Evolutionary conservation across 1,140 invertebrate genomes (phyloP), one percentile per base, ranked within the genome.

Genomic region (Penaeus chinensis): DNA sequence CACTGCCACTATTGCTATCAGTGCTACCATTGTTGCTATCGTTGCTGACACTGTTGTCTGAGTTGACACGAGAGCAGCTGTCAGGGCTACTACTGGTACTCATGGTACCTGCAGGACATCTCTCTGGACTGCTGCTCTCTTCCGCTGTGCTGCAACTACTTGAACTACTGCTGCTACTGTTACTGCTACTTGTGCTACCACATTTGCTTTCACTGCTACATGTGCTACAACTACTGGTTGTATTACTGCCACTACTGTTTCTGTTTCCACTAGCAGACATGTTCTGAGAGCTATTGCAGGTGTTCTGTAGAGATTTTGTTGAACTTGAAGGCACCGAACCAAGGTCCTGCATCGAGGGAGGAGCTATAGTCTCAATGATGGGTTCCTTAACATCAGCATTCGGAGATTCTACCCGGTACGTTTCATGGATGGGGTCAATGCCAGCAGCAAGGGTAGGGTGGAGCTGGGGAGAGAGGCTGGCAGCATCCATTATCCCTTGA

Each of bases 1-100:
- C 84, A 69, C 84, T 86, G 61, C 80, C 85, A 82, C 85, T 87
- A 80, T 82, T 87, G 24, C 80, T 82, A 76, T 87, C 85, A 24
- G 85, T 87, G 60, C 71, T 77, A 19, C 79, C 80, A 42, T 32
- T 60, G 61, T 82, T 77, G 5, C n/a, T 80, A 62, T 86, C 84
- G 24, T 54, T 86, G 60, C 84, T 79, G 42, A 60, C 78, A 80
- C 80, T 86, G 62, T 47, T 78, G 69, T 87, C 85, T 47, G 80
- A 76, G 71, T 71, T 60, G 32, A 62, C 54, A 62, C 71, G 65
- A 24, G 79, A 87, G 24, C 80, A 60, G 54, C 63, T 82, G 22
- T 87, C 85, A 5, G 85, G 85, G 37, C 85, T 87, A 69, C 85
- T 87, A 37, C 80, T 82, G 62, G 74, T 82, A 27, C 85, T 87